Percentiles rank a stretch among this genome's conserved stretches.
phyloP scores from a whole-genome alignment of 2,888 invertebrate genomes.

The Pollenia angustigena region DNA sequence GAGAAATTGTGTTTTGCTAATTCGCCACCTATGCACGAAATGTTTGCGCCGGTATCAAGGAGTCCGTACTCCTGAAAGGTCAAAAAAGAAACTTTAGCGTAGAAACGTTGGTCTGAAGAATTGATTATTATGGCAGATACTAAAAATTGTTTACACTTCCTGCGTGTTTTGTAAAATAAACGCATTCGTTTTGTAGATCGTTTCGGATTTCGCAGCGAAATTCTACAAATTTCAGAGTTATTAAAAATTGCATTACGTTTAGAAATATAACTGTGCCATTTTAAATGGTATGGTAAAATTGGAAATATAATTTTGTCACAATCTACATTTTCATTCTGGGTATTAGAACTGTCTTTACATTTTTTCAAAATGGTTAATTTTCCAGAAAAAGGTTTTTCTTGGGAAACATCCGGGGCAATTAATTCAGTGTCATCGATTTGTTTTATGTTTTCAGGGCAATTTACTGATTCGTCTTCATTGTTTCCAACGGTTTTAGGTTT shows the following conservation, averaged over 20 bases:
- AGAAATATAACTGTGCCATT: constrained; percentile 8
- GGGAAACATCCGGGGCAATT: too few relatives aligned
- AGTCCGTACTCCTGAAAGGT: too few relatives aligned
- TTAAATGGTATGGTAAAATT: constrained; percentile 15
- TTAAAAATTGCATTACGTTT: constrained; percentile 13
- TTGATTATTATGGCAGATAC: too few relatives aligned
- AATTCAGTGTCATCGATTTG: too few relatives aligned
- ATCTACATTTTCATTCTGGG: neutral
- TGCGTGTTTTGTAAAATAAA: neutral
- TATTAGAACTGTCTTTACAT: neutral
- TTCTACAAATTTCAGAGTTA: neutral
- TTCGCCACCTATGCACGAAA: too few relatives aligned
- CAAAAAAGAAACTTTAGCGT: too few relatives aligned
- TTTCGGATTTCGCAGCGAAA: neutral
- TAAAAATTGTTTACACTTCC: neutral
- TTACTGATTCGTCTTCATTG: neutral
- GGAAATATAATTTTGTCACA: neutral
- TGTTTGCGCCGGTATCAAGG: too few relatives aligned
- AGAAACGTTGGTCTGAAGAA: too few relatives aligned
- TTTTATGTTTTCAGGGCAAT: too few relatives aligned
- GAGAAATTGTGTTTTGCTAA: neutral
- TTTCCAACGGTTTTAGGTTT: neutral
- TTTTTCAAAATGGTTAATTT: neutral
- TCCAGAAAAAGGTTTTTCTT: too few relatives aligned
- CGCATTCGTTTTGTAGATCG: neutral